Percentiles rank a stretch among this genome's conserved stretches.
These are phyloP conservation scores for Microplitis deprimator DNA, from an alignment of 2,888 invertebrate species.

Conservation along the genomic window DNA sequence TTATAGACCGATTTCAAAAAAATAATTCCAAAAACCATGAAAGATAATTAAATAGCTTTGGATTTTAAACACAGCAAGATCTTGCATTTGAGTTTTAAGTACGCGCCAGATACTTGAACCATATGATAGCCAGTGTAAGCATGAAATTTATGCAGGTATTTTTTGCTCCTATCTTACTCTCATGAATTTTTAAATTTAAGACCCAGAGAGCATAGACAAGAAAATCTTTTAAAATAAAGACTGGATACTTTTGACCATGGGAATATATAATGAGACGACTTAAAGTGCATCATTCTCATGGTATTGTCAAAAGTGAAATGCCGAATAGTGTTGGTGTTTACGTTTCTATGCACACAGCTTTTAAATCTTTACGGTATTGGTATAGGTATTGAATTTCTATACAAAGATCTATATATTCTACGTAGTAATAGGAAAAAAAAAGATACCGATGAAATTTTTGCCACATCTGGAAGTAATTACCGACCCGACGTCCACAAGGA, in stretches of 20 bases:
- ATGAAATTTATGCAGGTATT: neutral
- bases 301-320: neutral
- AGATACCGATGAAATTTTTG: neutral
- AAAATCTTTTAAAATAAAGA: neutral
- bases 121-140: neutral
- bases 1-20: neutral
- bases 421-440: constrained; percentile 8
- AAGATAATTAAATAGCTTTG: neutral
- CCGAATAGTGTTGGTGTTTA: neutral
- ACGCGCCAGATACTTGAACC: neutral
- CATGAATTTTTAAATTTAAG: neutral
- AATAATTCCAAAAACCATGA: neutral
- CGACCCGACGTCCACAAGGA: constrained; percentile 30
- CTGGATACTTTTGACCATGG: neutral
- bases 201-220: neutral
- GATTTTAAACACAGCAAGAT: neutral
- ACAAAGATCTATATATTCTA: neutral
- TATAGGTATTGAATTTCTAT: neutral
- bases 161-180: neutral
- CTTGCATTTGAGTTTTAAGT: neutral
- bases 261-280: neutral
- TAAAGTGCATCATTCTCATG: neutral
- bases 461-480: constrained; percentile 67
- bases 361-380: neutral
- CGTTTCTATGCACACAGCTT: neutral